Percentiles rank a stretch among this genome's conserved stretches.
These are phyloP conservation scores for Muntiacus reevesi DNA, from an alignment of 2,113 vertebrate species.

Conservation along the genomic window DNA sequence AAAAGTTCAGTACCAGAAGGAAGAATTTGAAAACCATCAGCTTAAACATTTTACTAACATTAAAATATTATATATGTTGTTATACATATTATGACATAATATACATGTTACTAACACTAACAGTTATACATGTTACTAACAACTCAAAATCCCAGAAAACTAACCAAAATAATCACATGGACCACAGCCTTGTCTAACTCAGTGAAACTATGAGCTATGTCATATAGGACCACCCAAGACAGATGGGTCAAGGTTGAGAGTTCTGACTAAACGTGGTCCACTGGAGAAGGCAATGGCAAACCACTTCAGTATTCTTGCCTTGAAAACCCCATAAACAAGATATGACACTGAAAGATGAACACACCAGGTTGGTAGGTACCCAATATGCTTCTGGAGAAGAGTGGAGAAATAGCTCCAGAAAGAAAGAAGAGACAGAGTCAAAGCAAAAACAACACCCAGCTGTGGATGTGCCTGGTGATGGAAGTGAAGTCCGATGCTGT, in stretches of 20 bases:
- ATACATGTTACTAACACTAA: not conserved
- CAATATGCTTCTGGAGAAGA: not conserved
- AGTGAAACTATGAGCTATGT: not conserved
- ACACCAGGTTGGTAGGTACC: rapidly evolving
- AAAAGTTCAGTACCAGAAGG: not conserved
- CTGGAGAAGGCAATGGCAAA: not conserved
- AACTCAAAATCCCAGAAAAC: not conserved
- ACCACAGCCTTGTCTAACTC: not conserved
- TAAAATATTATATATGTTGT: not conserved
- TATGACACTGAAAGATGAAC: not conserved
- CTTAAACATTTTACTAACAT: not conserved
- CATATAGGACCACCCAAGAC: not conserved
- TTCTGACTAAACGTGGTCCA: not conserved
- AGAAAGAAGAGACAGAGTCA: not conserved
- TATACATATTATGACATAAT: not conserved
- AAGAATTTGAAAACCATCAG: not conserved
- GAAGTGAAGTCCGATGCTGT: not conserved
- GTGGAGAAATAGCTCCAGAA: not conserved
- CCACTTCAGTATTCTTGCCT: not conserved
- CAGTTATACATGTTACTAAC: not conserved
- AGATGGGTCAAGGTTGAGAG: not conserved
- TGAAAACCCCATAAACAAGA: not conserved
- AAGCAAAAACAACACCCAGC: not conserved
- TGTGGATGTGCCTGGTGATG: not conserved
- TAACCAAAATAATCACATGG: not conserved